Evolutionary conservation across 2,113 vertebrate genomes (phyloP).

Genomic region (Paramisgurnus dabryanus): DNA sequence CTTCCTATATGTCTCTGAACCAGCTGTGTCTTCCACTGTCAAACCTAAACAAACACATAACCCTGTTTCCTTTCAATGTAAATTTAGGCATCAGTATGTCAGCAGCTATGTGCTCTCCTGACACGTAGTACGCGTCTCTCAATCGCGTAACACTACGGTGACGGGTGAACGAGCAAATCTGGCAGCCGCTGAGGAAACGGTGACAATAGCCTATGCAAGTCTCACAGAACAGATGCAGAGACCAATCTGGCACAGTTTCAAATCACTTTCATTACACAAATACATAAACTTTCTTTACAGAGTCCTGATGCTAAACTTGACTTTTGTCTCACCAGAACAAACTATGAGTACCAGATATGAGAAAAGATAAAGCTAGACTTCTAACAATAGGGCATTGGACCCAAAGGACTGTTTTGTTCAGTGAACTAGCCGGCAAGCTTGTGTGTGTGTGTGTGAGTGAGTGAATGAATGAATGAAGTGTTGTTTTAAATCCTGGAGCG

Average conservation of each 20-base stretch:
- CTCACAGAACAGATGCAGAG: constrained; percentile 7
- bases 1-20: background rate
- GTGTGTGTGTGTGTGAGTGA: too few species aligned
- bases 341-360: background rate
- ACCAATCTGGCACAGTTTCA: constrained; percentile 43
- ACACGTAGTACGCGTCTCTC: constrained; percentile 33
- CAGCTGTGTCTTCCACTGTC: background rate
- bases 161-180: constrained; percentile 14
- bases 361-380: background rate
- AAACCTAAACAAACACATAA: background rate
- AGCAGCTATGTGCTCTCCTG: constrained; percentile 37
- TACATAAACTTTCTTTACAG: background rate
- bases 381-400: background rate
- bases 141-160: background rate
- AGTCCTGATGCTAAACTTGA: background rate
- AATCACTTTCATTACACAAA: constrained; percentile 28
- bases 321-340: background rate
- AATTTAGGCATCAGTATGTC: background rate
- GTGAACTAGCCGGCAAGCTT: background rate
- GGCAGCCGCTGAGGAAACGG: constrained; percentile 59
- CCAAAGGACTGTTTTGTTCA: constrained; percentile 11
- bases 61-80: constrained; percentile 20
- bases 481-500: constrained; percentile 32
- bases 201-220: constrained; percentile 57
- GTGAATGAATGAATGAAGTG: constrained; percentile 26